Percentiles rank a stretch among this genome's conserved stretches.
Conservation (phyloP, 2,113 vertebrate genomes). For the Dipodomys merriami region DNA sequence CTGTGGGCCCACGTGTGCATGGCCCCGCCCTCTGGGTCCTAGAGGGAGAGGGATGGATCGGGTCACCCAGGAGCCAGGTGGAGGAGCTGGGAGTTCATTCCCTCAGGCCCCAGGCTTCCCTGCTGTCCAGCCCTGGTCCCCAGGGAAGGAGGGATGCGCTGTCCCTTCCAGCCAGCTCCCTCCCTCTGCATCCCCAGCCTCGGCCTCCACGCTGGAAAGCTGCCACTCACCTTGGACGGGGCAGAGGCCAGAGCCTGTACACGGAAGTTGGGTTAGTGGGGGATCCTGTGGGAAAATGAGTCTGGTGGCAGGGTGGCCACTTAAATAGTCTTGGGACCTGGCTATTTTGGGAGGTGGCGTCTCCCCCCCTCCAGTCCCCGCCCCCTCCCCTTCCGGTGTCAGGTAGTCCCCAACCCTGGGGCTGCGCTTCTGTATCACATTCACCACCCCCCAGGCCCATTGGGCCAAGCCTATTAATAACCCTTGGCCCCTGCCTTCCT, state of each 20-base stretch:
- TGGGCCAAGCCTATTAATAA: conserved; percentile 88
- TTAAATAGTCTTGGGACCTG: conserved; percentile 85
- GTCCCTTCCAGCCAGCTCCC: not conserved
- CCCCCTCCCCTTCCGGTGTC: conserved; percentile 82
- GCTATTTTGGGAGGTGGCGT: conserved; percentile 86
- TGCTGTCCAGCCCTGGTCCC: too few species aligned
- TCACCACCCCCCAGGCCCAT: conserved; percentile 82
- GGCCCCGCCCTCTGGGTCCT: not conserved
- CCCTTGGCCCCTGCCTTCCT: conserved; percentile 81
- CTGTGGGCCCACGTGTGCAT: not conserved
- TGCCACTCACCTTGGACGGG: conserved; percentile 83
- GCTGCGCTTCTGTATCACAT: conserved; percentile 84
- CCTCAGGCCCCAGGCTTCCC: not conserved
- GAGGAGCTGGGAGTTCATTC: not conserved
- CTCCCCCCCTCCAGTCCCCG: conserved; percentile 62
- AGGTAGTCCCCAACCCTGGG: conserved; percentile 82
- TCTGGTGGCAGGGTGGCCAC: conserved; percentile 71
- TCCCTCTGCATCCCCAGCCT: not conserved
- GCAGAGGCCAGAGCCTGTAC: conserved; percentile 17
- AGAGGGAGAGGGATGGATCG: not conserved
- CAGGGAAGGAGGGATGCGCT: not conserved
- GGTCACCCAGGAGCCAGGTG: not conserved
- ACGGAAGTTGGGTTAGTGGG: conserved; percentile 59
- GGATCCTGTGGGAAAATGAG: conserved; percentile 74
- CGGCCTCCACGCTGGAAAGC: not conserved